phyloP scores from a whole-genome alignment of 2,888 invertebrate genomes.

The Trissoscelio sp. region DNA sequence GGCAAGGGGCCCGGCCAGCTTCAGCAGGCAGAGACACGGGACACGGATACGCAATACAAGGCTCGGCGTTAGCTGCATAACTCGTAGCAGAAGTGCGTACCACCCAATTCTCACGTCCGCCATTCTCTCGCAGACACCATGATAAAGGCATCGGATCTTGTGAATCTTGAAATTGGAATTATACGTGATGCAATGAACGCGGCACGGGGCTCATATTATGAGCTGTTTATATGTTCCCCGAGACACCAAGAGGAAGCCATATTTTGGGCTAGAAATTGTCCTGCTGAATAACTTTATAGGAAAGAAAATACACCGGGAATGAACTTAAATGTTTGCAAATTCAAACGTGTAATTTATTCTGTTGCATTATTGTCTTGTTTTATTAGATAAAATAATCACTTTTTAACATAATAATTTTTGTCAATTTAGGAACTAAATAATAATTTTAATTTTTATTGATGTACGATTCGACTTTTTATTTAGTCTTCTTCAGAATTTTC shows the following conservation, averaged over 20 bases:
- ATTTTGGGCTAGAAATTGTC: slow-evolving; percentile 38
- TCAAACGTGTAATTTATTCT: not conserved
- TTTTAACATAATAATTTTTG: no score
- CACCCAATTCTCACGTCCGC: slow-evolving; percentile 61
- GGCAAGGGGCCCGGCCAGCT: no score
- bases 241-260: slow-evolving; percentile 15
- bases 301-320: slow-evolving; percentile 24
- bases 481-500: no score
- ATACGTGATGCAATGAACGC: slow-evolving; percentile 57
- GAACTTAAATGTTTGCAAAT: slow-evolving; percentile 11
- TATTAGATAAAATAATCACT: no score
- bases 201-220: slow-evolving; percentile 38
- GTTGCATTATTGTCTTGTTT: not conserved
- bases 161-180: slow-evolving; percentile 66
- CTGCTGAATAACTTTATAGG: slow-evolving; percentile 19
- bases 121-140: slow-evolving; percentile 34
- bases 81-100: slow-evolving; percentile 71
- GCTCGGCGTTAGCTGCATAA: no score
- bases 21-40: no score
- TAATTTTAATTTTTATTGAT: no score
- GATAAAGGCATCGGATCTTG: slow-evolving; percentile 54
- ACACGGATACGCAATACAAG: no score
- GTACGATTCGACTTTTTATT: no score
- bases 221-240: slow-evolving; percentile 49
- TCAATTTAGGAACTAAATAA: no score